Evolutionary conservation across 2,113 vertebrate species (phyloP).

Genomic region (Psilopsiagon aymara): DNA sequence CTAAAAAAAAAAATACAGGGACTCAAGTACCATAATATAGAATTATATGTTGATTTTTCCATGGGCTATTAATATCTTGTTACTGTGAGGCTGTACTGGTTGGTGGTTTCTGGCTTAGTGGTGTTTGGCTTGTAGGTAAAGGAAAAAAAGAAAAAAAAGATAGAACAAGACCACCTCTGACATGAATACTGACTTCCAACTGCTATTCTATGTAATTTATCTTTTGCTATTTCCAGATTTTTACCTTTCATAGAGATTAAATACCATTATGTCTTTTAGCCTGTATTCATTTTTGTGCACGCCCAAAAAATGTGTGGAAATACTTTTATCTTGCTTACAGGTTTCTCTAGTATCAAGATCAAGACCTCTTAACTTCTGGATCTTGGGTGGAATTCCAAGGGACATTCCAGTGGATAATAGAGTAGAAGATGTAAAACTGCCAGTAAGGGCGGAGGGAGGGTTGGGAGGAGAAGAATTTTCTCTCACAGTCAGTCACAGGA

Average conservation of each 20-base stretch:
- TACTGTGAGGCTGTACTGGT: slow-evolving; percentile 70
- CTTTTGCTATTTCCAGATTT: slow-evolving; percentile 48
- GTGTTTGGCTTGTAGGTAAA: slow-evolving; percentile 74
- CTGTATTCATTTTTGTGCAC: neutral
- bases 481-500: neutral
- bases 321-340: slow-evolving; percentile 1
- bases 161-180: slow-evolving; percentile 66
- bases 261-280: neutral
- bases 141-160: slow-evolving; percentile 65
- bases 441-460: neutral
- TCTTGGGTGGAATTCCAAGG: neutral
- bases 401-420: neutral
- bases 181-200: slow-evolving; percentile 57
- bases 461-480: neutral
- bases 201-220: slow-evolving; percentile 52
- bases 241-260: slow-evolving; percentile 17
- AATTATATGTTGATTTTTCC: slow-evolving; percentile 82
- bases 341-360: slow-evolving; percentile 3
- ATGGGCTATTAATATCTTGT: slow-evolving; percentile 79
- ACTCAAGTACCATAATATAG: slow-evolving; percentile 50
- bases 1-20: neutral
- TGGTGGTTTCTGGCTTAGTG: slow-evolving; percentile 72
- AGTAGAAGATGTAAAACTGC: neutral
- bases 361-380: neutral
- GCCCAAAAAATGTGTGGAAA: neutral